phyloP scores from a whole-genome alignment of 2,888 invertebrate genomes.

The Nymphalis polychloros region DNA sequence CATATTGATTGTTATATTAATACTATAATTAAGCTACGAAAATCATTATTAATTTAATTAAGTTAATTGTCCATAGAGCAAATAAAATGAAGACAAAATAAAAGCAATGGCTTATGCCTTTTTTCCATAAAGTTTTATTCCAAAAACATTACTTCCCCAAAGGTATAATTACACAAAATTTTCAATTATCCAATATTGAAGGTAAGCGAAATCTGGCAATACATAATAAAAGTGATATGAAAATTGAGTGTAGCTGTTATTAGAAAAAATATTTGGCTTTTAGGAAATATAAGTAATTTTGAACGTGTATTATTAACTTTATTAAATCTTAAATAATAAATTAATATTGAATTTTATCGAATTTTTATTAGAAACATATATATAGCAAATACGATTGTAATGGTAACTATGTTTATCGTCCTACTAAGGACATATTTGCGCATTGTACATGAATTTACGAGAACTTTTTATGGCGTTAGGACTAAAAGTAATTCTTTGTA shows the following conservation, averaged over 20 bases:
- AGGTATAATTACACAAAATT: not conserved
- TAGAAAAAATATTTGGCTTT: constrained; percentile 28
- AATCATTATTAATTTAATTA: no score
- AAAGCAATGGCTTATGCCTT: no score
- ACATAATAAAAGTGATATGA: constrained; percentile 27
- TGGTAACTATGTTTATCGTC: not conserved
- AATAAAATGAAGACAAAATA: no score
- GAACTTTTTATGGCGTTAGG: constrained; percentile 40
- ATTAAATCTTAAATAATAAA: not conserved
- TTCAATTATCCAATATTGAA: constrained; percentile 6
- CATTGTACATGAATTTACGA: constrained; percentile 5
- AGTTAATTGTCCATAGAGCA: no score
- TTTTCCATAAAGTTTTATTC: no score
- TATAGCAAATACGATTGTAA: no score
- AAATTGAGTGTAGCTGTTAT: constrained; percentile 30
- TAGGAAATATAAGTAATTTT: constrained; percentile 21
- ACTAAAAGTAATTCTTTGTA: constrained; percentile 41
- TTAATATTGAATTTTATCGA: no score
- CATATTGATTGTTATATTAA: no score
- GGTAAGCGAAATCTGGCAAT: constrained; percentile 11
- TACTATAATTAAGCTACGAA: no score
- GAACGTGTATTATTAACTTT: constrained; percentile 6
- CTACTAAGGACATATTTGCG: not conserved
- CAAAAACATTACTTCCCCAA: no score
- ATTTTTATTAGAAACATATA: no score